Evolutionary conservation across 2,888 invertebrate species (phyloP).

Genomic region (Xanthorhoe spadicearia): DNA sequence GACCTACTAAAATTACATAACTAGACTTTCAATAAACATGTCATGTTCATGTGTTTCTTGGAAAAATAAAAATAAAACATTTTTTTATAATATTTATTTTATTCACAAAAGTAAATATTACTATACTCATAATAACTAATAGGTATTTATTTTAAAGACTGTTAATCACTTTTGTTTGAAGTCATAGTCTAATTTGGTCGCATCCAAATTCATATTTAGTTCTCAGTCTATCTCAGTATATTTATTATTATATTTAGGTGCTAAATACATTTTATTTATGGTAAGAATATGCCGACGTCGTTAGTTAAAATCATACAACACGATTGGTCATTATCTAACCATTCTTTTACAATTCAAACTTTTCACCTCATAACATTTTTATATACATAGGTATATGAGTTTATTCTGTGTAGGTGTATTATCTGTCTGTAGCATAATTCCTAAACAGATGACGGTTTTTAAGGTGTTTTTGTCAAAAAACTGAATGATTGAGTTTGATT

Average conservation of each 20-base stretch:
- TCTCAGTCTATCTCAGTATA: neutral
- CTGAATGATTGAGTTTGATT: no score
- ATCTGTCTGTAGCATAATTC: no score
- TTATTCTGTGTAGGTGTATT: neutral
- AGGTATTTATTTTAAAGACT: no score
- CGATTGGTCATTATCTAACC: neutral
- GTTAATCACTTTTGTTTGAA: no score
- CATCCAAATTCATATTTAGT: neutral
- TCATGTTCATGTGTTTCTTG: no score
- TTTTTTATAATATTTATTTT: neutral
- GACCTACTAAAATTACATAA: no score
- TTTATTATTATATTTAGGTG: neutral
- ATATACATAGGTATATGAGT: neutral
- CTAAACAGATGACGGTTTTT: no score
- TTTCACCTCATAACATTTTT: neutral
- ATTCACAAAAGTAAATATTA: neutral
- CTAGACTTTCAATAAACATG: no score
- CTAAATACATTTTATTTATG: neutral
- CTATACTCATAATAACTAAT: neutral
- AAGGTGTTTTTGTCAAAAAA: no score
- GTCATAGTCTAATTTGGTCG: no score
- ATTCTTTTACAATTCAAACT: no score
- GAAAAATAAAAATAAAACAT: neutral
- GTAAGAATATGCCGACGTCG: neutral
- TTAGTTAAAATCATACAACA: neutral